Base-by-base conservation (phyloP, 2,797 vertebrate species). In the Paguma larvata region DNA sequence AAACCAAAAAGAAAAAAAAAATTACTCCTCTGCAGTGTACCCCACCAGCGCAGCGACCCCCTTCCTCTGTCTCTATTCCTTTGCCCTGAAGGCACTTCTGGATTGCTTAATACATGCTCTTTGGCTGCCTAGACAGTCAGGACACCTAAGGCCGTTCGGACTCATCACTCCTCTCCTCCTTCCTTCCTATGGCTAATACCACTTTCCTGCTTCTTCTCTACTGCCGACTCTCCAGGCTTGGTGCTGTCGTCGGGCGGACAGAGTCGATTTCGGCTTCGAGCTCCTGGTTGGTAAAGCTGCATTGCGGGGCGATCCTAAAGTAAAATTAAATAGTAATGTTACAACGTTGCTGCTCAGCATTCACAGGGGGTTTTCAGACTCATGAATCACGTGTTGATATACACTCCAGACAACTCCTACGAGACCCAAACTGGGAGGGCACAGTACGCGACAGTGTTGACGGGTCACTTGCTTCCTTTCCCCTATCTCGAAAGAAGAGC, bases 231-330 rank as follows among this genome's bases (percentile, higher is more conserved):
- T 88, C 97, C 96, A 80, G 98, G 72, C 85, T 99, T 99, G 97
- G 98, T 94, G 94, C 96, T 97, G 85, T 99, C 99, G 32, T 98
- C 98, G 44, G 98, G 97, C 9, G 97, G 98, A 95, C 99, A 98
- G 78, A 99, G 92, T 51, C 99, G 98, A 96, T 98, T 99, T 97
- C 99, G 99, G 98, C 98, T 99, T 97, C 99, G 99, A 51, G 99
- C 99, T 62, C 99, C 99, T 0, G 99, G 99, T 93, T 99, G 99
- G 98, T 99, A 99, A 90, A 99, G 99, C 98, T 99, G 99, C 98
- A 99, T 99, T 70, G 99, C 99, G 44, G 99, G 99, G 8, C 99
- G 99, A 98, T 99, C 99, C 99, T 99, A 98, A 97, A 98, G 98
- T 38, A 98, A 95, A 97, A 96, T 38, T 68, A 98, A 97, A 97